Conservation (phyloP, 2,113 vertebrate genomes). For the Aptenodytes patagonicus region DNA sequence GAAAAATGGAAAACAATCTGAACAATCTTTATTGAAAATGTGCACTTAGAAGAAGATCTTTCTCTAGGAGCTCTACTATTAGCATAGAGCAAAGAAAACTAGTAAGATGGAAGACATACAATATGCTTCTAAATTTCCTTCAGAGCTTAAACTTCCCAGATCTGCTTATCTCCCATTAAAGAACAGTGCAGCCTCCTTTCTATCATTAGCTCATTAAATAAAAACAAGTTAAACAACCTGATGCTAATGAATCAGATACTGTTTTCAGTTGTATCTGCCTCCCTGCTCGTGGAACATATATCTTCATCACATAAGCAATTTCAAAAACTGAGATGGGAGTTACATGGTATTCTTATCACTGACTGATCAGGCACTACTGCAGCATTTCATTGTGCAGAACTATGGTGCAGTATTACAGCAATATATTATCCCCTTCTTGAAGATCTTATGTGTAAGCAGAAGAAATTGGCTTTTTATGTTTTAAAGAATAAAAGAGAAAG, state of each 20-base stretch:
- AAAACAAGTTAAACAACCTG: background rate
- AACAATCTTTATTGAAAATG: background rate
- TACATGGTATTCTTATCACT: background rate
- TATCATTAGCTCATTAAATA: background rate
- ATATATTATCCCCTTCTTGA: background rate
- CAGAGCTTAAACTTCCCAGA: background rate
- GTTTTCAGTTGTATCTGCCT: background rate
- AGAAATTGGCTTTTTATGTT: background rate
- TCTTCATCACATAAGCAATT: background rate
- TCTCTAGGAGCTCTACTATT: background rate
- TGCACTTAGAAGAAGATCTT: background rate
- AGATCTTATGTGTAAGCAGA: background rate
- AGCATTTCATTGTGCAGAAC: background rate
- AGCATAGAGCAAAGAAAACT: background rate
- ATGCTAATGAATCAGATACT: background rate
- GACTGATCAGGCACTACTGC: background rate
- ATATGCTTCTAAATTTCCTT: background rate
- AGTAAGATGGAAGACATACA: background rate
- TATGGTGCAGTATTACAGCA: background rate
- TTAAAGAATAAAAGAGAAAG: background rate
- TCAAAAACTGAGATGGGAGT: background rate
- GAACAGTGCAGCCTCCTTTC: background rate
- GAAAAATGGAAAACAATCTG: background rate
- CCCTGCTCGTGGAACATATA: background rate
- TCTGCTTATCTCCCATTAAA: background rate